Conservation (phyloP, 2,113 vertebrate genomes). For the Phoxinus phoxinus region DNA sequence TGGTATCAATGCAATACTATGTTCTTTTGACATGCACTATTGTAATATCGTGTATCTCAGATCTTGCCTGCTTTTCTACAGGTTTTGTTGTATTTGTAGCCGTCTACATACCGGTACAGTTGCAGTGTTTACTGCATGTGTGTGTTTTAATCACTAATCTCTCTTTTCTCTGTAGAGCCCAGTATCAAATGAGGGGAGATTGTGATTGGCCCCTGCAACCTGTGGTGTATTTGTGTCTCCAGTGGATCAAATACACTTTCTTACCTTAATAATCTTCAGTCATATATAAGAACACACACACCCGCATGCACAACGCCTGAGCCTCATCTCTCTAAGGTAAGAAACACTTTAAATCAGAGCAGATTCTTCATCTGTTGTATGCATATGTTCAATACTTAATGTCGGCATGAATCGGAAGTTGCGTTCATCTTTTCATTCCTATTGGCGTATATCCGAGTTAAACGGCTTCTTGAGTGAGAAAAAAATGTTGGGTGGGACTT, state of each 20-base stretch:
- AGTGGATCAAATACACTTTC: constrained; percentile 26
- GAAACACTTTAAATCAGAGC: neutral
- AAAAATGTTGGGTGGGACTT: no score
- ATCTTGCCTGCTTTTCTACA: neutral
- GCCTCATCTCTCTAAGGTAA: constrained; percentile 36
- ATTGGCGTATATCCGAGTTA: no score
- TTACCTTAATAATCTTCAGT: constrained; percentile 4
- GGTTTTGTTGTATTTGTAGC: neutral
- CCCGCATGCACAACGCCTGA: constrained; percentile 5
- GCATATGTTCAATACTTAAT: neutral
- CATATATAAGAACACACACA: neutral
- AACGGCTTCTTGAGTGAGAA: no score
- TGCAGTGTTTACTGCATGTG: neutral
- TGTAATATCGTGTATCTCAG: neutral
- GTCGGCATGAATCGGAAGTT: no score
- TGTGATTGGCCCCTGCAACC: constrained; percentile 26
- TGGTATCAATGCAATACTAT: neutral
- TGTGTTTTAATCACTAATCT: constrained; percentile 3
- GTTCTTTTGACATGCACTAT: neutral
- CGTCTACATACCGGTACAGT: no score
- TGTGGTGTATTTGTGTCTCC: constrained; percentile 21
- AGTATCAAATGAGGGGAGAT: constrained; percentile 48
- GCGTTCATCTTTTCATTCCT: no score
- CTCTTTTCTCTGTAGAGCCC: constrained; percentile 34
- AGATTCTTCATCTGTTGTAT: neutral